These are phyloP conservation scores for Oligia strigilis DNA, from an alignment of 2,888 invertebrate species.

Conservation along the genomic window DNA sequence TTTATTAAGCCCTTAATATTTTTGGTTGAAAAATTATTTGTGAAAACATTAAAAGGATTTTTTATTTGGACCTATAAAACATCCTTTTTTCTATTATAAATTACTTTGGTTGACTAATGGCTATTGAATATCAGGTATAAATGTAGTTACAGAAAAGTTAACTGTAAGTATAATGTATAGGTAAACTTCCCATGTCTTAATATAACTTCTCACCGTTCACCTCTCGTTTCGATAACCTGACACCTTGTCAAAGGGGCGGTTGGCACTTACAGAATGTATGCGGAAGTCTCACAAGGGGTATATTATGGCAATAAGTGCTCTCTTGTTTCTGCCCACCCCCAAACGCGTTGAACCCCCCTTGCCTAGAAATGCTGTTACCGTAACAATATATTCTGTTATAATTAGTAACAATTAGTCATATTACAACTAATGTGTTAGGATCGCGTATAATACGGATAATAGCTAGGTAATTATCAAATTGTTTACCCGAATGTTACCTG, in stretches of 20 bases:
- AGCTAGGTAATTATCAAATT: constrained; percentile 37
- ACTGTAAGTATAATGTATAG: background rate
- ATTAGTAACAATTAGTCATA: constrained; percentile 11
- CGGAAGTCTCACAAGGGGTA: constrained; percentile 32
- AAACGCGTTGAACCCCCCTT: background rate
- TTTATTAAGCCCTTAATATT: constrained; percentile 25
- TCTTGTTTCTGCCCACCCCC: constrained; percentile 17
- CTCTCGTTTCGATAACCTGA: constrained; percentile 32
- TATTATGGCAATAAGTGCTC: constrained; percentile 27
- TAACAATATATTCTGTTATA: background rate
- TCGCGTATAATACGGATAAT: constrained; percentile 9
- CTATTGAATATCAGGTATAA: background rate
- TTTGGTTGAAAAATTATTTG: background rate
- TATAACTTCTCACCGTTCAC: constrained; percentile 14
- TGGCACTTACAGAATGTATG: constrained; percentile 29
- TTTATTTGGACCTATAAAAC: background rate
- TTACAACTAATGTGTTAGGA: constrained; percentile 19
- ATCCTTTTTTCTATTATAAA: background rate
- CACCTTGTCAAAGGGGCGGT: constrained; percentile 23
- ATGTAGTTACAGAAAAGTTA: background rate
- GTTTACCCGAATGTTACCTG: constrained; percentile 9
- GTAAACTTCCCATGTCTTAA: background rate
- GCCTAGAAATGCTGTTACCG: background rate
- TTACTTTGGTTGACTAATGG: background rate
- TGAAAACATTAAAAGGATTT: background rate